Conservation (phyloP, 2,888 invertebrate species). For the Plutella xylostella region DNA sequence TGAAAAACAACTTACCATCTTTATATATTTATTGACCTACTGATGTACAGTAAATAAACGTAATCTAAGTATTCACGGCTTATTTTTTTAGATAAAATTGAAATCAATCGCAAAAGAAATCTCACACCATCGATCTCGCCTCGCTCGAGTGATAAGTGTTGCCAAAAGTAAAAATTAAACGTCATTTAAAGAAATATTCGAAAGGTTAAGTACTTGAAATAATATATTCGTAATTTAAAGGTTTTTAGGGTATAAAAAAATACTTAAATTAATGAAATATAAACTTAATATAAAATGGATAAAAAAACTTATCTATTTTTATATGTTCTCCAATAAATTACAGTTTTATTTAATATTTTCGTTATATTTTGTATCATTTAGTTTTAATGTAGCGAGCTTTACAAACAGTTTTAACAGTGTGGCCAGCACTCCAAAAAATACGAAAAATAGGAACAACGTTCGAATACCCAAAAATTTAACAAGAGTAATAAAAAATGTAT, state of each 20-base stretch:
- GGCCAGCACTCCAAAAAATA: no score
- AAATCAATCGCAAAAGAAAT: constrained; percentile 24
- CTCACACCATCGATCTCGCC: constrained; percentile 29
- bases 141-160: constrained; percentile 5
- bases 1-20: constrained; percentile 1
- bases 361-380: background rate
- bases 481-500: no score
- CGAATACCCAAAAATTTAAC: no score
- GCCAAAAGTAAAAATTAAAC: constrained; percentile 2
- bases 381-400: no score
- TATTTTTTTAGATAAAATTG: constrained; percentile 9
- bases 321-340: background rate
- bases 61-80: background rate
- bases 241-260: background rate
- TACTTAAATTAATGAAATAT: background rate
- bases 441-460: no score
- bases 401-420: no score
- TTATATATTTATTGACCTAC: background rate
- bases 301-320: background rate
- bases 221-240: no score
- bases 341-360: background rate
- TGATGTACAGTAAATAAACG: background rate
- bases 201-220: no score
- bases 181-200: no score
- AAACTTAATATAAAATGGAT: background rate